Evolutionary conservation across 1,140 invertebrate genomes (phyloP), one percentile per base, ranked within the genome.

Genomic region (Drosophila gunungcola): DNA sequence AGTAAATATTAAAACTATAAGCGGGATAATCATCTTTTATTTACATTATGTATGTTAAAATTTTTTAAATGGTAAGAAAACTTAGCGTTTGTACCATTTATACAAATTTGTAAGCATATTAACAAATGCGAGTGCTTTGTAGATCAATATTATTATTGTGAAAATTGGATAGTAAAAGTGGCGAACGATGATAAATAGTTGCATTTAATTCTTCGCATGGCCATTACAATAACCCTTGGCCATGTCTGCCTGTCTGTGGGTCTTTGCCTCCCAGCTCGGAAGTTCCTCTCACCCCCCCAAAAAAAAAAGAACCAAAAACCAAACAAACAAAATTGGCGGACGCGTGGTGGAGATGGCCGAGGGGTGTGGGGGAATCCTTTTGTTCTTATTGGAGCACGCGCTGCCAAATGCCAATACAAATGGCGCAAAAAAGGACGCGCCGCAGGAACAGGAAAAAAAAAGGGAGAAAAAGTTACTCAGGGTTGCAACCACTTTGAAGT

Each of bases 401-500:
- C 83, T 83, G 65, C 65, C 52, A 86, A 86, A 88, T 88, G 79
- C 83, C 83, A 88, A 88, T 88, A 88, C 83, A 88, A 88, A 88
- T 86, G 82, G 82, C 79, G 83, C 70, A 86, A 88, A 86, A 86
- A 88, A 88, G 70, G 64, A 82, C 73, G 60, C 68, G 67, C 64
- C 43, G 38, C 42, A 9, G 27, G 55, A 16, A 25, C 13, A 27
- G 46, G 12, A 52, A 16, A 52, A 16, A 52, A 4, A 55, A 62
- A 43, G 41, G 29, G 54, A 60, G 39, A 48, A 67, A 76, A 86
- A 65, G 73, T 62, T 56, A 72, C 61, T 68, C 78, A 88, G 82
- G 82, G 83, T 88, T 88, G 83, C 83, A 86, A 86, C 83, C 83
- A 86, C 79, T 86, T 88, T 79, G 78, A 88, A 86, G 84, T 88